phyloP scores from a whole-genome alignment of 2,797 vertebrate genomes.

The Pseudochirops corinnae region DNA sequence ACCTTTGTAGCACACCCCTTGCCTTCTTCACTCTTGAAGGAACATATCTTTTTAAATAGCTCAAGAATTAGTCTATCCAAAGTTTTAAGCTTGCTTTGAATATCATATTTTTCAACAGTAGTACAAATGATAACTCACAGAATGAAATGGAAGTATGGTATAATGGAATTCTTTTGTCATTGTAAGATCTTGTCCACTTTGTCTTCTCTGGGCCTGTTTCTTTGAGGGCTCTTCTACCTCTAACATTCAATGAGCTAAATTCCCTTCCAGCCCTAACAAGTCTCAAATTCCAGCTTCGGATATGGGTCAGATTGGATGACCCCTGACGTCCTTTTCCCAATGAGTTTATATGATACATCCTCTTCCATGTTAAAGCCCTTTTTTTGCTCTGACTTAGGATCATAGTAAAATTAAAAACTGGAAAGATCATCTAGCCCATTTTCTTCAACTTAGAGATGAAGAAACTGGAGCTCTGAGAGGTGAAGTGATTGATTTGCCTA shows the following conservation, averaged over 20 bases:
- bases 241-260: background rate
- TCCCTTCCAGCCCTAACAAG: background rate
- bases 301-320: background rate
- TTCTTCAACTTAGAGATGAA: background rate
- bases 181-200: background rate
- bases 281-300: background rate
- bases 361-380: background rate
- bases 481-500: background rate
- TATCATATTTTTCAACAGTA: background rate
- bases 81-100: background rate
- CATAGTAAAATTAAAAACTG: background rate
- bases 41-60: background rate
- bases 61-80: background rate
- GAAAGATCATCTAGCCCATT: background rate
- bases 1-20: conserved; percentile 40
- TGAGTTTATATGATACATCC: background rate
- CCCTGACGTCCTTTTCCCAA: conserved; percentile 5
- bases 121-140: background rate
- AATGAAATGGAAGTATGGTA: background rate
- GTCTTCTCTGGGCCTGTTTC: background rate
- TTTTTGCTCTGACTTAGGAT: background rate
- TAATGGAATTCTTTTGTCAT: background rate
- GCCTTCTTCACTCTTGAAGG: background rate
- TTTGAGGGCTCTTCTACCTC: background rate
- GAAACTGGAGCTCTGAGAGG: background rate